phyloP scores from a whole-genome alignment of 2,888 invertebrate species.

The Cephus nigrinus region DNA sequence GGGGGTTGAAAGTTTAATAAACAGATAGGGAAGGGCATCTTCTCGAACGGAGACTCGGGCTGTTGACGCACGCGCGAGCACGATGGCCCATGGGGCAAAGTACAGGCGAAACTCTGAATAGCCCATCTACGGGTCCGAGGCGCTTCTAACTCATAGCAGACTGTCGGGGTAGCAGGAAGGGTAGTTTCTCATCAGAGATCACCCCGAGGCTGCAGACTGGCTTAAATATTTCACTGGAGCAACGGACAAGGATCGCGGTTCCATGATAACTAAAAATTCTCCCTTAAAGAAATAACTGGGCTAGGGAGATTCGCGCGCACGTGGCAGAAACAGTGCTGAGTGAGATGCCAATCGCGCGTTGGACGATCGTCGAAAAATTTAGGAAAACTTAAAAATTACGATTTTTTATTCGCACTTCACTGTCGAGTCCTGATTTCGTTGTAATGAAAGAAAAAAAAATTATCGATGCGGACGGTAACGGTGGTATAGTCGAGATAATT shows the following conservation, averaged over 20 bases:
- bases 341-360: neutral
- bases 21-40: conserved; percentile 12
- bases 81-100: conserved; percentile 24
- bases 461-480: too few species aligned
- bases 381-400: neutral
- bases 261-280: neutral
- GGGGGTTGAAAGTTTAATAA: conserved; percentile 23
- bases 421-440: neutral
- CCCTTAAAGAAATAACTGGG: neutral
- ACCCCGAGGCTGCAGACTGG: conserved; percentile 49
- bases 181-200: conserved; percentile 54
- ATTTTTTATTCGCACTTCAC: neutral
- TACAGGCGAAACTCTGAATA: conserved; percentile 28
- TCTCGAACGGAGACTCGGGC: conserved; percentile 21
- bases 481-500: neutral
- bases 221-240: conserved; percentile 54
- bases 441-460: too few species aligned
- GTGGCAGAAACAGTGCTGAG: neutral
- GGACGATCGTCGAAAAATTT: neutral
- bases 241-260: conserved; percentile 33
- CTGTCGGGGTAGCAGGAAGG: conserved; percentile 35
- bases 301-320: neutral
- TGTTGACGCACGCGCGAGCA: conserved; percentile 20
- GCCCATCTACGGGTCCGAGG: conserved; percentile 23
- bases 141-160: conserved; percentile 37